Conservation (phyloP, 2,888 invertebrate genomes). For the Gandaritis pyraliata region DNA sequence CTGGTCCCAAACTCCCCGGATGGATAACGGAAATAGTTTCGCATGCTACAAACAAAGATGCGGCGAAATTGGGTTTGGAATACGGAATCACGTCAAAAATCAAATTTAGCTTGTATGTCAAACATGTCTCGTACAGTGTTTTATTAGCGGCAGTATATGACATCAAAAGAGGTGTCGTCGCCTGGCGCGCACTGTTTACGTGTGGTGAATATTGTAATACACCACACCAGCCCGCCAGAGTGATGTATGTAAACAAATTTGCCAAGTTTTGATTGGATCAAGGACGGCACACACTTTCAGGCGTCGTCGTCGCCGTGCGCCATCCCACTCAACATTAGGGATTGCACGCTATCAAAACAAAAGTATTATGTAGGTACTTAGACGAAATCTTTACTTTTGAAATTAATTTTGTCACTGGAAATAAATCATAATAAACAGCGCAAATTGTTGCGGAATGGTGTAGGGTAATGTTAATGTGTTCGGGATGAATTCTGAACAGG, state of each 20-base stretch:
- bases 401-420: neutral
- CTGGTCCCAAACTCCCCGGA: constrained; percentile 44
- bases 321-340: neutral
- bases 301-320: constrained; percentile 1
- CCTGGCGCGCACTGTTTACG: constrained; percentile 68
- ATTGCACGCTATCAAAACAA: neutral
- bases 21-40: constrained; percentile 57
- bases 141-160: constrained; percentile 68
- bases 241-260: constrained; percentile 80
- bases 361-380: neutral
- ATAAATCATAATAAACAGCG: neutral
- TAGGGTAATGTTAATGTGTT: constrained; percentile 9
- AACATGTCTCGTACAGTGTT: constrained; percentile 68
- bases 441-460: constrained; percentile 2
- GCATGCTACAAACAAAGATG: constrained; percentile 61
- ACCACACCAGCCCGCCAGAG: constrained; percentile 52
- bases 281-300: constrained; percentile 50
- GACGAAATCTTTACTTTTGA: neutral
- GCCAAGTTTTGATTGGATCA: constrained; percentile 80
- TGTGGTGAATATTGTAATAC: constrained; percentile 71
- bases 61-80: constrained; percentile 62
- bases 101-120: constrained; percentile 72
- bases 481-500: constrained; percentile 8
- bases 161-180: constrained; percentile 75
- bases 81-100: constrained; percentile 63